phyloP scores from a whole-genome alignment of 2,888 invertebrate genomes.

The Drosophila nr. perissopoda region DNA sequence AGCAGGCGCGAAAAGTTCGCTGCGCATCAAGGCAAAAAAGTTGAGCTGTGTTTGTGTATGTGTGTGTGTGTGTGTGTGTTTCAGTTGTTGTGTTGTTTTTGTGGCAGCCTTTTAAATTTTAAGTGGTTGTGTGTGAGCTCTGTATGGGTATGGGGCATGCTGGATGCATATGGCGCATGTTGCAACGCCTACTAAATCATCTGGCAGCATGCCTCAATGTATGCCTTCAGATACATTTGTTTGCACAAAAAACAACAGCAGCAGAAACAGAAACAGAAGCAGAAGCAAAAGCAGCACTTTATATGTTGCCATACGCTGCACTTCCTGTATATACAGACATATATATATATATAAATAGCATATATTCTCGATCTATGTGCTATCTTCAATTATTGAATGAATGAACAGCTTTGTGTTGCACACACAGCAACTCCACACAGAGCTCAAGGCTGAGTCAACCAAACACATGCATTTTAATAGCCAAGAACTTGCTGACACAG shows the following conservation, averaged over 20 bases:
- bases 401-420: conserved; percentile 53
- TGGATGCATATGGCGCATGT: conserved; percentile 78
- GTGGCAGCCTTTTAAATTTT: conserved; percentile 68
- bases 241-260: conserved; percentile 59
- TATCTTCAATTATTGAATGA: conserved; percentile 65
- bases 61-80: conserved; percentile 25
- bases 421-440: conserved; percentile 23
- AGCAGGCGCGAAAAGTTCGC: conserved; percentile 62
- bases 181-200: conserved; percentile 80
- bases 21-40: conserved; percentile 43
- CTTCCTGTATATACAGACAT: conserved; percentile 55
- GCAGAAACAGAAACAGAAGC: conserved; percentile 7
- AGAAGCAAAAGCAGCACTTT: conserved; percentile 28
- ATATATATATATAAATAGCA: conserved; percentile 30
- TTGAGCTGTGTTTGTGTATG: conserved; percentile 30
- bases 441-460: conserved; percentile 53
- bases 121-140: conserved; percentile 62
- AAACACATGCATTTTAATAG: conserved; percentile 49
- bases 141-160: conserved; percentile 67
- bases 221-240: conserved; percentile 62
- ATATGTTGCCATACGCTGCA: conserved; percentile 70
- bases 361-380: conserved; percentile 50
- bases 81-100: conserved; percentile 36
- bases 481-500: conserved; percentile 46
- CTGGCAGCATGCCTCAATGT: conserved; percentile 71